Evolutionary conservation across 2,113 vertebrate genomes (phyloP).

Genomic region (Cheirogaleus medius): DNA sequence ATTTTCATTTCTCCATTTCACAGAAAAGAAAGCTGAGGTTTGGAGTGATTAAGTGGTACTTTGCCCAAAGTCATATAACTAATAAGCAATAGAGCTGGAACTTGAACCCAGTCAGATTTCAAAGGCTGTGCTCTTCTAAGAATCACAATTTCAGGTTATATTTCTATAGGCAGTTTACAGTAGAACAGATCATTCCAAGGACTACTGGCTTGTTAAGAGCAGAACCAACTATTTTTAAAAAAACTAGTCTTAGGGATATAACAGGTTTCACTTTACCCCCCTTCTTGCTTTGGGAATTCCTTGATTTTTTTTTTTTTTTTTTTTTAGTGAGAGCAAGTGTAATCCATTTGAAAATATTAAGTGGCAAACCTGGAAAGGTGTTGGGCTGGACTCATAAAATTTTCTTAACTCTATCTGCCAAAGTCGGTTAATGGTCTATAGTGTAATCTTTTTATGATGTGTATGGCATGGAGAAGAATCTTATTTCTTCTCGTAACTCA

Average conservation of each 20-base stretch:
- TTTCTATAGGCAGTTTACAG: not conserved
- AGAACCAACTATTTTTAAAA: not conserved
- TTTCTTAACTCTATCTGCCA: not conserved
- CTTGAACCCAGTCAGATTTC: not conserved
- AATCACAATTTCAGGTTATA: not conserved
- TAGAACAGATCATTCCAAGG: not conserved
- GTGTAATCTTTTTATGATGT: not conserved
- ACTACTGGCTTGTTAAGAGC: not conserved
- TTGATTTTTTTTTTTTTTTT: not conserved
- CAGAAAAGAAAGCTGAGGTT: not conserved
- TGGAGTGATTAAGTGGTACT: not conserved
- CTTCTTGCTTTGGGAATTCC: not conserved
- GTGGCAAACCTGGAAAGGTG: not conserved
- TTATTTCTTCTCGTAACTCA: not conserved
- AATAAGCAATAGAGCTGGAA: not conserved
- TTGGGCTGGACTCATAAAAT: not conserved
- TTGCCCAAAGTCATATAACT: not conserved
- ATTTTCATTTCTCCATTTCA: constrained; percentile 50
- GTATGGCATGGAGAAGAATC: not conserved
- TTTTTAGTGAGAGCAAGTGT: not conserved
- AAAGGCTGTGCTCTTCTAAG: not conserved
- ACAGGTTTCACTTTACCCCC: not conserved
- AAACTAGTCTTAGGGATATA: not conserved
- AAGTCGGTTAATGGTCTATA: not conserved
- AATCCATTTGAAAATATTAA: constrained; percentile 8